Evolutionary conservation across 2,888 invertebrate species (phyloP), one percentile per base, ranked within the genome.

Genomic region (Lochmaea capreae): DNA sequence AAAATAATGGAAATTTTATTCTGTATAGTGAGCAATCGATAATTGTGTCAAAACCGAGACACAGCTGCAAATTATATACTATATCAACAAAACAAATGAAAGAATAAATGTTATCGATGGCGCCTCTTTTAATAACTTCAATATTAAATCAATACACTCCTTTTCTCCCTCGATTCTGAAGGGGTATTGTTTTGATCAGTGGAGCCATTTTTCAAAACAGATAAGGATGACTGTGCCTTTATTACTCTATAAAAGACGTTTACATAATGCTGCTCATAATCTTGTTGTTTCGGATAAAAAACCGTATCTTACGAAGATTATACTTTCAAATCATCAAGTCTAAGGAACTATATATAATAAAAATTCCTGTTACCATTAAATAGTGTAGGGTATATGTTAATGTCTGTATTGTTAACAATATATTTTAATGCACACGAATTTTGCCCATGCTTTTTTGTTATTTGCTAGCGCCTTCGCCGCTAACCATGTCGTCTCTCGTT

Each of bases 61-160:
- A 1, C 46, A 14, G 14, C 46, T 46, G 46, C 46, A 46, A 14
- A 67, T 12, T 18, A 73, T 71, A 58, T 66, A 71, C 68, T 61
- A 69, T 67, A 62, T 66, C 49, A 57, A 57, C 61, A 74, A 71
- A 74, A 70, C 73, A 67, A 74, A 76, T 71, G 73, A 72, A 71
- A 63, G 59, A 67, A 72, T 76, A 74, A 76, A 69, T 54, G 67
- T 70, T 67, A 74, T 76, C 67, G 67, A 67, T 70, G 69, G 72
- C 67, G 70, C 70, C 70, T 54, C 11, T 16, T 58, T 33, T 65
- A 65, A 68, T 72, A 67, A 67, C 61, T 76, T 62, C 67, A 67
- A 70, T 73, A 69, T 73, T 46, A 14, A 46, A 46, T 46, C 12
- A 14, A 46, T 46, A 46, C 46, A 46, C 5, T 14, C 46, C 12